These are phyloP conservation scores for Hiodon tergisus DNA, from an alignment of 2,113 vertebrate species.

Conservation along the genomic window DNA sequence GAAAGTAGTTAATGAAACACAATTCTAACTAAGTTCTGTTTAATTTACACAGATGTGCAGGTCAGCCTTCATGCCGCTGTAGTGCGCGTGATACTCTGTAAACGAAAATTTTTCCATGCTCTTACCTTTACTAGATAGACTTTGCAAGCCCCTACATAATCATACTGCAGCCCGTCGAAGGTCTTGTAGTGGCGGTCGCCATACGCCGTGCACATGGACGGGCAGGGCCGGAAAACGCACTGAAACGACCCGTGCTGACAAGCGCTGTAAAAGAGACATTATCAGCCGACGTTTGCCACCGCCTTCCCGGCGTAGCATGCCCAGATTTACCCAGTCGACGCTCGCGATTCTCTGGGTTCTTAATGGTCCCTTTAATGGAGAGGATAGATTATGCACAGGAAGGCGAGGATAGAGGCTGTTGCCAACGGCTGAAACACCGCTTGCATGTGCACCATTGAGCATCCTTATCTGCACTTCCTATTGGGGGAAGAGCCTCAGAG, in stretches of 20 bases:
- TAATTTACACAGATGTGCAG: not conserved
- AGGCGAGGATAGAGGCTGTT: constrained; percentile 34
- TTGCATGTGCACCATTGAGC: constrained; percentile 45
- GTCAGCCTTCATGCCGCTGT: not conserved
- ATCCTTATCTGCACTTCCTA: constrained; percentile 37
- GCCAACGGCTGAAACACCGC: constrained; percentile 38
- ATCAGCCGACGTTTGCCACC: constrained; percentile 8
- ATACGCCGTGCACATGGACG: constrained; percentile 84
- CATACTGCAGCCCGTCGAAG: constrained; percentile 85
- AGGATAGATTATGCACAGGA: constrained; percentile 31
- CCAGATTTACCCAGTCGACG: constrained; percentile 43
- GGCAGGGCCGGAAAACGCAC: constrained; percentile 81
- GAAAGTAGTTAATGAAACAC: too few relatives aligned
- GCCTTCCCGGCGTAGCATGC: constrained; percentile 23
- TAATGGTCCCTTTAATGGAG: constrained; percentile 41
- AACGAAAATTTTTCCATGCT: constrained; percentile 32
- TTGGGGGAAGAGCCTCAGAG: constrained; percentile 35
- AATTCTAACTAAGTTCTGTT: too few relatives aligned
- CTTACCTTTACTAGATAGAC: constrained; percentile 87
- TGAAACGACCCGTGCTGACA: constrained; percentile 86
- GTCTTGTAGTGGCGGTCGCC: constrained; percentile 91
- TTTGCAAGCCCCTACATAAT: constrained; percentile 85
- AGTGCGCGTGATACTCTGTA: not conserved
- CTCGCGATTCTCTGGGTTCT: constrained; percentile 24
- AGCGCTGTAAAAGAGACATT: constrained; percentile 59